Percentiles rank a stretch among this genome's conserved stretches.
Evolutionary conservation across 2,797 vertebrate genomes (phyloP).

Genomic region (Aulostomus chinensis): DNA sequence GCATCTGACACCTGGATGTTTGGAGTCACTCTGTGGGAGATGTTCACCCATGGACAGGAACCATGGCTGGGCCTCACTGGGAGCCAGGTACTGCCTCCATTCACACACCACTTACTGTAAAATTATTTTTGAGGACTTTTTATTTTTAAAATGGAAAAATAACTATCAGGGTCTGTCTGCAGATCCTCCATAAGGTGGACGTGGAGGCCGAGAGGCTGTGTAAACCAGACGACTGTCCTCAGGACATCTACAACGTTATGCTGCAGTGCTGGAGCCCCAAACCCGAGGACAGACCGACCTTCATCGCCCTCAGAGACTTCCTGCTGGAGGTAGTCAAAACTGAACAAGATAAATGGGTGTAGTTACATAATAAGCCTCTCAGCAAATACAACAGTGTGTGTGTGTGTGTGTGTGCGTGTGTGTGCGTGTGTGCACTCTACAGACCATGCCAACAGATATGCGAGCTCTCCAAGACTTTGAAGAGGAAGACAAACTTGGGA

Average conservation of each 20-base stretch:
- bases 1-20: conserved; percentile 99
- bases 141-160: too few relatives aligned
- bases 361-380: too few relatives aligned
- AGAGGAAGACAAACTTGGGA: conserved; percentile 92
- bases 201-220: conserved; percentile 90
- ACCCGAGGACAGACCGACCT: conserved; percentile 94
- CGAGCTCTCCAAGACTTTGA: conserved; percentile 95
- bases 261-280: conserved; percentile 98
- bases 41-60: conserved; percentile 98
- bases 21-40: conserved; percentile 97
- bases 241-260: conserved; percentile 97
- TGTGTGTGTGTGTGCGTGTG: too few relatives aligned
- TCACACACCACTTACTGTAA: too few relatives aligned
- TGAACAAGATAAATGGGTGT: too few relatives aligned
- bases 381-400: too few relatives aligned
- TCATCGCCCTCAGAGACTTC: conserved; percentile 93
- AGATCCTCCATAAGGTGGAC: conserved; percentile 98
- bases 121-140: too few relatives aligned
- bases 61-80: conserved; percentile 97
- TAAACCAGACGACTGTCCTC: conserved; percentile 94
- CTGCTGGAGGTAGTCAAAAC: conserved; percentile 92
- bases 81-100: conserved; percentile 93
- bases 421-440: too few relatives aligned
- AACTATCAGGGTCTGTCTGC: too few relatives aligned
- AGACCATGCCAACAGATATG: conserved; percentile 98